Conservation (phyloP, 2,888 invertebrate genomes). For the Atrina japonica region DNA sequence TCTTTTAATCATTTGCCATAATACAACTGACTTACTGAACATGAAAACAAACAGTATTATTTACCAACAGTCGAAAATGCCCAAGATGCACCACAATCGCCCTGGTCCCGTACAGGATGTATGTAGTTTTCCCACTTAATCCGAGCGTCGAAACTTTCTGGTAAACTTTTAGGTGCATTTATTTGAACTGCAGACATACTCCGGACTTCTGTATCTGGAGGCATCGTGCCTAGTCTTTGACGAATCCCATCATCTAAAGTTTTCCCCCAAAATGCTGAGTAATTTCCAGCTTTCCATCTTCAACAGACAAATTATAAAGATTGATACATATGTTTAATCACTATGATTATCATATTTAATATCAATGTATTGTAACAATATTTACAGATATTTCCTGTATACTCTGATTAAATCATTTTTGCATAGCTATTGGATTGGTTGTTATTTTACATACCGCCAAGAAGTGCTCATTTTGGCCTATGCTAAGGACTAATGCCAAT, state of each 20-base stretch:
- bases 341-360: no score
- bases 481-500: no score
- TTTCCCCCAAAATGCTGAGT: constrained; percentile 91
- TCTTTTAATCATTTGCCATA: no score
- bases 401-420: neutral
- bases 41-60: no score
- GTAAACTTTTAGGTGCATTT: constrained; percentile 78
- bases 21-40: no score
- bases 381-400: neutral
- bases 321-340: neutral
- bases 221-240: constrained; percentile 87
- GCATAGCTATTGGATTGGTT: neutral
- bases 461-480: neutral
- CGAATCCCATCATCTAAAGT: constrained; percentile 90
- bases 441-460: neutral
- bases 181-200: constrained; percentile 74
- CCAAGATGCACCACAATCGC: constrained; percentile 94
- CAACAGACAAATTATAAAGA: neutral
- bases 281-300: constrained; percentile 91
- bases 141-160: constrained; percentile 89
- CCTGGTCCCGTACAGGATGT: constrained; percentile 84
- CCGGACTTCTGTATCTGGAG: constrained; percentile 82
- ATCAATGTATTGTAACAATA: neutral
- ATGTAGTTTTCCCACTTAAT: constrained; percentile 88
- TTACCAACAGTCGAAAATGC: constrained; percentile 89